phyloP scores from a whole-genome alignment of 2,888 invertebrate genomes.

The Cybosia mesomella region DNA sequence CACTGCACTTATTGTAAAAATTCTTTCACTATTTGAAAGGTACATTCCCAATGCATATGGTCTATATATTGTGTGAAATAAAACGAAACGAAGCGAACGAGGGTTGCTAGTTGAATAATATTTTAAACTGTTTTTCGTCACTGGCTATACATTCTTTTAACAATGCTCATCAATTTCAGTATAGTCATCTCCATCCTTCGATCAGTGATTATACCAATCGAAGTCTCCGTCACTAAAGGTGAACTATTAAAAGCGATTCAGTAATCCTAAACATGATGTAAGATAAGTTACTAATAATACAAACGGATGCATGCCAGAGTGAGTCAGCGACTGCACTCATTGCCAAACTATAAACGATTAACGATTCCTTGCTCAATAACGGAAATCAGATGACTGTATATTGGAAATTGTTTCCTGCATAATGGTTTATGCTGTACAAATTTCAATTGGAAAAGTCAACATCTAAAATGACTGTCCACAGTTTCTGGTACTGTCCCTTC shows the following conservation, averaged over 20 bases:
- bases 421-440: too few relatives aligned
- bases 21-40: too few relatives aligned
- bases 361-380: slow-evolving; percentile 38
- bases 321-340: slow-evolving; percentile 31
- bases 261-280: not conserved
- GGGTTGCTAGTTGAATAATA: too few relatives aligned
- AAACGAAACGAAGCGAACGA: too few relatives aligned
- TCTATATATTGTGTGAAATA: too few relatives aligned
- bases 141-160: too few relatives aligned
- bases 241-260: not conserved
- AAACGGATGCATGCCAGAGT: slow-evolving; percentile 16
- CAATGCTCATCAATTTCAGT: not conserved
- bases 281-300: not conserved
- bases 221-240: not conserved
- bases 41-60: too few relatives aligned
- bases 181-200: not conserved
- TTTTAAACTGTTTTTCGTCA: not conserved
- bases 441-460: too few relatives aligned
- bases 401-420: not conserved
- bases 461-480: too few relatives aligned
- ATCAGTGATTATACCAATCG: not conserved
- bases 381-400: slow-evolving; percentile 29
- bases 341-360: slow-evolving; percentile 16
- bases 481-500: too few relatives aligned
- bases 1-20: too few relatives aligned